These are phyloP conservation scores for Mungos mungo DNA, from an alignment of 2,113 vertebrate genomes.

Conservation along the genomic window DNA sequence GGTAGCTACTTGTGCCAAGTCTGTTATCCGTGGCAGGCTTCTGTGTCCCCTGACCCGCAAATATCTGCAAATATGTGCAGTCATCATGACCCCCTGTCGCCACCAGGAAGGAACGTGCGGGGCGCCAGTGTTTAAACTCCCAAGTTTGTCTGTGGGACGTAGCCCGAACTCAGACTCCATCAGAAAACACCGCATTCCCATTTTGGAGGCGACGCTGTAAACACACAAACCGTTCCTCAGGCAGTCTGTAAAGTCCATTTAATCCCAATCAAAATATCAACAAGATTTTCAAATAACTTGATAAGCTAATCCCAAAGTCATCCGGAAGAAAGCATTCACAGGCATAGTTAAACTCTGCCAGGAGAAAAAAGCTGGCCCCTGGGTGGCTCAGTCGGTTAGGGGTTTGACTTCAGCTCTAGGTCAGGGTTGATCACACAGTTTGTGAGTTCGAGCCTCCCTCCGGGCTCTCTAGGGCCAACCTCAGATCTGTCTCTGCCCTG, in stretches of 20 bases:
- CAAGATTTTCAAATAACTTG: background rate
- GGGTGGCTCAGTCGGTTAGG: too few species aligned
- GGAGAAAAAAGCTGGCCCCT: accelerated
- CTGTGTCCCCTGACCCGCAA: background rate
- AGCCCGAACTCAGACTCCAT: background rate
- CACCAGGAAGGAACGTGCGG: background rate
- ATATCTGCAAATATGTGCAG: background rate
- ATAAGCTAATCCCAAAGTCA: background rate
- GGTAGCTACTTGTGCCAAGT: background rate
- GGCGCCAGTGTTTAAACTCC: background rate
- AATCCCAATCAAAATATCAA: background rate
- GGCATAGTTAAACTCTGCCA: background rate
- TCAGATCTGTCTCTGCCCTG: too few species aligned
- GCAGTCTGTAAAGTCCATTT: background rate
- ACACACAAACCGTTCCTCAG: background rate
- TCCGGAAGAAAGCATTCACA: background rate
- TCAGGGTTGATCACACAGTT: too few species aligned
- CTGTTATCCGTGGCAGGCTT: background rate
- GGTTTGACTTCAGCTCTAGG: too few species aligned
- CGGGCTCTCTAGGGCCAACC: too few species aligned
- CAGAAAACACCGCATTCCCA: background rate
- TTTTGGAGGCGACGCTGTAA: background rate
- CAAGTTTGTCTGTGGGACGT: background rate
- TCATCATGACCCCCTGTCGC: background rate
- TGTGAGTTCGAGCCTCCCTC: too few species aligned